Conservation (phyloP, 2,797 vertebrate species). For the Anolis apletophallus region DNA sequence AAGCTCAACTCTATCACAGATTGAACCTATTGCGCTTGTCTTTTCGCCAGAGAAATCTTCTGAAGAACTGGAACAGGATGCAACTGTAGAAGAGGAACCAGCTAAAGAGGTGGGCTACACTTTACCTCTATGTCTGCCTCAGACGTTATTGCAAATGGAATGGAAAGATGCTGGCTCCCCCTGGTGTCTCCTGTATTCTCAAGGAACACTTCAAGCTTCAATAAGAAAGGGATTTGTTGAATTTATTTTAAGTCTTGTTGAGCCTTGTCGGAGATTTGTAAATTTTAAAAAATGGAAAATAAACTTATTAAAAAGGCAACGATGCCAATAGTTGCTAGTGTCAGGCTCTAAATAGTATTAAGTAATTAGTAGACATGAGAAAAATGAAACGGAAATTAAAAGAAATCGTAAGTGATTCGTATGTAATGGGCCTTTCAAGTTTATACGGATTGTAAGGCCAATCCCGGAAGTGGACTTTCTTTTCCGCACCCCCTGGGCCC, state of each 20-base stretch:
- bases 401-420: no score
- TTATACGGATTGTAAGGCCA: no score
- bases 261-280: background rate
- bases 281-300: background rate
- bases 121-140: background rate
- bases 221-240: background rate
- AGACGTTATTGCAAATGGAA: background rate
- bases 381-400: no score
- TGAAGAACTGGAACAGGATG: slow-evolving; percentile 19
- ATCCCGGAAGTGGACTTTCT: no score
- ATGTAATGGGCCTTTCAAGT: no score
- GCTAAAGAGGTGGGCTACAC: slow-evolving; percentile 51
- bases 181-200: slow-evolving; percentile 33
- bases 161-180: background rate
- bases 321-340: background rate
- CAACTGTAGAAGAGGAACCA: background rate
- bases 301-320: background rate
- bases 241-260: background rate
- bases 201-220: background rate
- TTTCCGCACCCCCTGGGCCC: no score
- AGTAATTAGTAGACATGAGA: no score
- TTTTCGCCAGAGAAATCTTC: slow-evolving; percentile 78
- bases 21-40: slow-evolving; percentile 69
- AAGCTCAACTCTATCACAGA: slow-evolving; percentile 48
- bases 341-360: background rate